A percentile compares a stretch with the other conserved stretches of the same genome.
Evolutionary conservation across 2,888 invertebrate genomes (phyloP).

Genomic region (Druceiella hillmani): DNA sequence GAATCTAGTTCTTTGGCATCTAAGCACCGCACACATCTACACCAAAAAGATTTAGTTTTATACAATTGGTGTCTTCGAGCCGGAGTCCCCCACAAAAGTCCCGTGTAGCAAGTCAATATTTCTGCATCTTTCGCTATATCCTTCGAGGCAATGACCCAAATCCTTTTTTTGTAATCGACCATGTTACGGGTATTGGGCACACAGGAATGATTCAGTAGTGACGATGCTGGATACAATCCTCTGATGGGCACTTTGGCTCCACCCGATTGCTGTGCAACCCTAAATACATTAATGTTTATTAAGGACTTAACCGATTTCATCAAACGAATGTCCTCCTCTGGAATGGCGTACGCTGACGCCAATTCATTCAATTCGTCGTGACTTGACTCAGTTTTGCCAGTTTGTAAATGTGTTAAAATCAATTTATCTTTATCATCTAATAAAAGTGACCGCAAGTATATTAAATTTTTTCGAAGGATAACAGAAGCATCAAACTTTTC

Average conservation of each 20-base stretch:
- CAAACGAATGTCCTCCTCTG: slow-evolving; percentile 45
- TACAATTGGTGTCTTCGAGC: slow-evolving; percentile 55
- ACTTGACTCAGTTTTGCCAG: slow-evolving; percentile 33
- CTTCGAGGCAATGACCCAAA: slow-evolving; percentile 48
- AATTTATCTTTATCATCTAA: slow-evolving; percentile 36
- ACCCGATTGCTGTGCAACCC: slow-evolving; percentile 37
- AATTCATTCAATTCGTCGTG: slow-evolving; percentile 48
- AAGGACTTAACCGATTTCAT: slow-evolving; percentile 49
- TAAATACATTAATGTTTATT: slow-evolving; percentile 62
- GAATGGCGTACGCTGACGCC: slow-evolving; percentile 38
- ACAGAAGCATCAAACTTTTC: slow-evolving; percentile 22
- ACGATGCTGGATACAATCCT: slow-evolving; percentile 60
- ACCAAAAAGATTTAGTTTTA: slow-evolving; percentile 61
- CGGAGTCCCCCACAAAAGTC: slow-evolving; percentile 61
- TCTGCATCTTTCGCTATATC: slow-evolving; percentile 55
- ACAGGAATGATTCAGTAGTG: slow-evolving; percentile 64
- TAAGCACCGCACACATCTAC: slow-evolving; percentile 56
- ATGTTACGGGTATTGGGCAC: slow-evolving; percentile 63
- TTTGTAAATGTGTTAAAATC: slow-evolving; percentile 45
- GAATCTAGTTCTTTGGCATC: slow-evolving; percentile 60
- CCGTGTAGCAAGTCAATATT: slow-evolving; percentile 60
- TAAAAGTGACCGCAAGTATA: slow-evolving; percentile 34
- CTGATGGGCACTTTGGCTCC: slow-evolving; percentile 41
- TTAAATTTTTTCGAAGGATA: slow-evolving; percentile 29
- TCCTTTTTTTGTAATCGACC: slow-evolving; percentile 47